A percentile compares a stretch with the other conserved stretches of the same genome.
Conservation (phyloP, 2,797 vertebrate species). For the Molothrus aeneus region DNA sequence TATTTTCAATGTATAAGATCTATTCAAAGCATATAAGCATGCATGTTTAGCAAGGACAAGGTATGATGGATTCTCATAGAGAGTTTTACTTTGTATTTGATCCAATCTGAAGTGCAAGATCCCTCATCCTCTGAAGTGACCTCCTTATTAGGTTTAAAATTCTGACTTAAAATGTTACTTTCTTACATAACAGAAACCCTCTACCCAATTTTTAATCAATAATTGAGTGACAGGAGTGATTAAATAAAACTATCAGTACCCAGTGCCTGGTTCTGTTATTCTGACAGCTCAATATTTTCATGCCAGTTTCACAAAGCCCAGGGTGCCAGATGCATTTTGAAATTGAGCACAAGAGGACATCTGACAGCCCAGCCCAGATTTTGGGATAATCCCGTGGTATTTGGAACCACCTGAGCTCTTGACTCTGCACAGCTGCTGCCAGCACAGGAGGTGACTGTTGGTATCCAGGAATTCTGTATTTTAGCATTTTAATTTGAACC, state of each 20-base stretch:
- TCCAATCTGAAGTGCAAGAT: not conserved
- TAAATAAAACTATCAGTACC: slow-evolving; percentile 1
- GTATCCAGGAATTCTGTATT: not conserved
- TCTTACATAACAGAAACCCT: not conserved
- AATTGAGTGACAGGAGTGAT: not conserved
- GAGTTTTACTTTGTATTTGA: not conserved
- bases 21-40: not conserved
- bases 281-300: not conserved
- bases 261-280: not conserved
- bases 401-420: not conserved
- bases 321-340: not conserved
- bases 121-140: not conserved
- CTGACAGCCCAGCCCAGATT: not conserved
- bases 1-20: not conserved
- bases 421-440: not conserved
- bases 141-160: not conserved
- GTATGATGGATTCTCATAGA: not conserved
- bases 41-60: not conserved
- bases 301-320: not conserved
- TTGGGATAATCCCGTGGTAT: not conserved
- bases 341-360: not conserved
- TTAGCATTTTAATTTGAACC: not conserved
- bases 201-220: not conserved
- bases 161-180: not conserved
- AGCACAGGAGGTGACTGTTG: not conserved